Evolutionary conservation across 2,113 vertebrate genomes (phyloP).

Genomic region (Sinocyclocheilus anshuiensis): DNA sequence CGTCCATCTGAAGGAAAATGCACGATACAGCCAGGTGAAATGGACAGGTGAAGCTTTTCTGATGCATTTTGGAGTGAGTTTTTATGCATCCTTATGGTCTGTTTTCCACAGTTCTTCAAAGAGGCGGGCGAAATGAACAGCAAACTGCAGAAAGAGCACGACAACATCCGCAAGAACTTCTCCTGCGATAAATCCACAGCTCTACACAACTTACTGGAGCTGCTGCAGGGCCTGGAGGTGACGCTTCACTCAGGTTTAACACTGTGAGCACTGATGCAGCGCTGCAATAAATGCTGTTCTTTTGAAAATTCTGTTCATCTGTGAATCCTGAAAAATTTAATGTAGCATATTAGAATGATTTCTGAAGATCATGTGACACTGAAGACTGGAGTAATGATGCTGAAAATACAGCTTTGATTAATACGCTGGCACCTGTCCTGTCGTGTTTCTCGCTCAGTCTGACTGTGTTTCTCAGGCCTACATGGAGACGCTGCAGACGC

Average conservation of each 20-base stretch:
- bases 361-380: no score
- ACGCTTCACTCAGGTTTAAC: no score
- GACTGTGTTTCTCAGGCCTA: conserved; percentile 80
- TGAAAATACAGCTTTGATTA: no score
- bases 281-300: no score
- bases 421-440: neutral
- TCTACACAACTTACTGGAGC: conserved; percentile 81
- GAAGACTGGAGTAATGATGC: no score
- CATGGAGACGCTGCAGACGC: conserved; percentile 94
- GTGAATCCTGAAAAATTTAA: no score
- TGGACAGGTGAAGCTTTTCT: no score
- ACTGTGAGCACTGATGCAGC: no score
- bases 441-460: neutral
- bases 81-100: no score
- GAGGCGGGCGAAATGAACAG: conserved; percentile 86
- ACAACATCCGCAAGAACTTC: conserved; percentile 84
- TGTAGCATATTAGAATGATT: no score
- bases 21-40: conserved; percentile 88
- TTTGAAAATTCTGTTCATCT: no score
- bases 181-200: conserved; percentile 85
- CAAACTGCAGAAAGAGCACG: conserved; percentile 85
- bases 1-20: conserved; percentile 93
- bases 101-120: conserved; percentile 84
- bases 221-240: conserved; percentile 88
- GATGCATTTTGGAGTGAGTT: no score